Percentiles rank a stretch among this genome's conserved stretches.
Conservation (phyloP, 2,888 invertebrate genomes). For the Phengaris arion region DNA sequence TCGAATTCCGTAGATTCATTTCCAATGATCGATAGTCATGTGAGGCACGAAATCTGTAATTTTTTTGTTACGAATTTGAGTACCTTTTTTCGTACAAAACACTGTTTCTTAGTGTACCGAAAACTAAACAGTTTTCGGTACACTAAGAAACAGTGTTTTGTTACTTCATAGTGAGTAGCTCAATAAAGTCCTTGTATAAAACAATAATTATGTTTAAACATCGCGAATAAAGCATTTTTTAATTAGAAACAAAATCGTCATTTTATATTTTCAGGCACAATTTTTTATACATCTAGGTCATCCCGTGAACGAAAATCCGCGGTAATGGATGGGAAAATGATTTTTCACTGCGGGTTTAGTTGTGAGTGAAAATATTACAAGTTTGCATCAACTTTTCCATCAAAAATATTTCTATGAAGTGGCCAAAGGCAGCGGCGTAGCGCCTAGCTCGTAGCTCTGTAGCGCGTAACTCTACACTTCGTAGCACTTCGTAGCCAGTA, state of each 20-base stretch:
- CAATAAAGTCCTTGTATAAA: no score
- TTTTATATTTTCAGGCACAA: background rate
- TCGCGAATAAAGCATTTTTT: background rate
- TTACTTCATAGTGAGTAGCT: no score
- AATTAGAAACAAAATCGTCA: background rate
- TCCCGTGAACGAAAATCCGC: background rate
- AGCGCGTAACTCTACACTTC: slow-evolving; percentile 33
- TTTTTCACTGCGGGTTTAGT: background rate
- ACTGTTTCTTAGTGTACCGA: no score
- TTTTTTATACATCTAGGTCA: slow-evolving; percentile 6
- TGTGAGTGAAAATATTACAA: background rate
- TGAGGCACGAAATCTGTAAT: no score
- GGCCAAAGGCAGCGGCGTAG: background rate
- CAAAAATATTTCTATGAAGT: background rate
- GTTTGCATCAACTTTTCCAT: slow-evolving; percentile 10
- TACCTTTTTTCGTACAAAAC: no score
- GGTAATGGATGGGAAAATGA: slow-evolving; percentile 1
- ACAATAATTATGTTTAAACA: background rate
- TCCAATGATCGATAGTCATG: no score
- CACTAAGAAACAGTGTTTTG: no score
- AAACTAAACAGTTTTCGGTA: no score
- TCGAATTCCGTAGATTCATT: no score
- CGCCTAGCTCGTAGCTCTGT: background rate
- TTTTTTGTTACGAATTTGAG: no score
- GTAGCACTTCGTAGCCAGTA: slow-evolving; percentile 55